Evolutionary conservation across 1,140 invertebrate genomes (phyloP), one percentile per base, ranked within the genome.

Genomic region (Microvelia longipes): DNA sequence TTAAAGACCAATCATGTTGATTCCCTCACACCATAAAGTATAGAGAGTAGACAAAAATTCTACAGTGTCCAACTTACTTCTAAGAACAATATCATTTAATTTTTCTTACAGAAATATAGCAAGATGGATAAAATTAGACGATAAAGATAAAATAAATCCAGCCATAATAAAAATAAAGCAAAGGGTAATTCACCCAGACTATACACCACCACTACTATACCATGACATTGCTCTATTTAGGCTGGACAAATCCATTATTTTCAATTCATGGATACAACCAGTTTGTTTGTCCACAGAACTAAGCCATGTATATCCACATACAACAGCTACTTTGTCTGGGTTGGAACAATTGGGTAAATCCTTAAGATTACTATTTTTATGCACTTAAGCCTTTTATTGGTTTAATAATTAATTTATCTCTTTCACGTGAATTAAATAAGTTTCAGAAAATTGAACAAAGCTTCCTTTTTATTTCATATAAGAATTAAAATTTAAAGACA

Each of bases 191-290:
- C 83, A 85, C 77, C 83, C 82, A 0, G 67, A 80, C 15, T 84
- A 82, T 72, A 74, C 72, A 50, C 66, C 78, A 1, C 68, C 73
- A 28, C 28, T 29, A 1, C 30, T 82, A 66, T 87, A 88, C 71
- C 78, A 86, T 71, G 88, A 90, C 71, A 86, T 89, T 62, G 86
- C 82, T 1, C 71, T 88, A 0, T 71, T 87, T 0, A 79, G 82
- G 72, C 74, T 85, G 76, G 29, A 74, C 68, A 61, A 74, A 78
- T 13, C 74, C 79, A 1, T 72, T 64, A 2, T 27, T 15, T 75
- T 82, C 30, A 77, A 74, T 69, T 30, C 75, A 19, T 76, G 76
- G 64, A 76, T 82, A 1, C 76, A 78, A 67, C 83, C 81, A 66
- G 81, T 78, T 29, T 86, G 79, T 78, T 80, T 79, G 1, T 77